These are phyloP conservation scores for Cotesia vestalis DNA, from an alignment of 1,140 invertebrate species.

Conservation along the genomic window DNA sequence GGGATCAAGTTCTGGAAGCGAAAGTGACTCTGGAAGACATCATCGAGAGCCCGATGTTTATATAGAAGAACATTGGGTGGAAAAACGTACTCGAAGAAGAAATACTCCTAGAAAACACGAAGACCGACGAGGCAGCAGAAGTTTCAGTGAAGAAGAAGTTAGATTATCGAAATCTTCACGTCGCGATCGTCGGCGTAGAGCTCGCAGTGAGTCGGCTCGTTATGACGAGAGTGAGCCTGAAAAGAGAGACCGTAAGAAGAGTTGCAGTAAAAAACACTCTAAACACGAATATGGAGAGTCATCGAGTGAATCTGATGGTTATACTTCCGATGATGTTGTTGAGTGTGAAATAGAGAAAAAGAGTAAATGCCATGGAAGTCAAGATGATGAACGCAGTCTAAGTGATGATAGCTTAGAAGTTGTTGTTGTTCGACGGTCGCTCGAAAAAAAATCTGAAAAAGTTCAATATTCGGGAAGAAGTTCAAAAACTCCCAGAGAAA, in stretches of 20 bases:
- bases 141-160: constrained; percentile 63
- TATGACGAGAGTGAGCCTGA: constrained; percentile 43
- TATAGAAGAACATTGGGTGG: constrained; percentile 60
- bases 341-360: constrained; percentile 26
- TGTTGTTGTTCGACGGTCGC: constrained; percentile 54
- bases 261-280: constrained; percentile 39
- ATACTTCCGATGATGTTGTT: constrained; percentile 30
- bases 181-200: constrained; percentile 51
- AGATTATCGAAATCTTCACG: constrained; percentile 53
- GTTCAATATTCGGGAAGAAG: constrained; percentile 51
- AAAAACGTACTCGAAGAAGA: constrained; percentile 51
- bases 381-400: constrained; percentile 39
- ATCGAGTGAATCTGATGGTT: constrained; percentile 47
- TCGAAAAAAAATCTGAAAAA: constrained; percentile 59
- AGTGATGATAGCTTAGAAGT: constrained; percentile 64
- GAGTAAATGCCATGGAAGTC: constrained; percentile 13
- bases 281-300: constrained; percentile 50
- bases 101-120: constrained; percentile 48
- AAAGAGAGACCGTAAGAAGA: constrained; percentile 37
- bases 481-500: constrained; percentile 51
- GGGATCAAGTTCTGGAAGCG: constrained; percentile 54
- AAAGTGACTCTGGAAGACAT: constrained; percentile 42
- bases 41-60: constrained; percentile 51
- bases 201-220: constrained; percentile 59
- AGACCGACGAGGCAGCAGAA: constrained; percentile 55